A percentile compares a stretch with the other conserved stretches of the same genome.
Evolutionary conservation across 2,797 vertebrate genomes (phyloP).

Genomic region (Nannoperca obscura): DNA sequence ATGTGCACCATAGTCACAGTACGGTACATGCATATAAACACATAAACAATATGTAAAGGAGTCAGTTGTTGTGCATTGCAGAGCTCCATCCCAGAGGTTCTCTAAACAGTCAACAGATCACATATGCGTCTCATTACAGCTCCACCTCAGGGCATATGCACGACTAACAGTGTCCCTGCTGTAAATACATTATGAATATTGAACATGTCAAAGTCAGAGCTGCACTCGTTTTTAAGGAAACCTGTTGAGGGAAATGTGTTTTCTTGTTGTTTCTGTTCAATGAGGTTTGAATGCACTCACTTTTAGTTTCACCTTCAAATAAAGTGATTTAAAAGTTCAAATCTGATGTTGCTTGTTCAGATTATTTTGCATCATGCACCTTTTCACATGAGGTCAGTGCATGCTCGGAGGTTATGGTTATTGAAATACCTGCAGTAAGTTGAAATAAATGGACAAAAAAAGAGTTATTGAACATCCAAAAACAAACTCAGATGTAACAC

Average conservation of each 20-base stretch:
- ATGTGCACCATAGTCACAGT: background rate
- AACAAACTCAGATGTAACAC: background rate
- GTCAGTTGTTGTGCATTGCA: conserved; percentile 21
- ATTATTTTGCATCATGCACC: background rate
- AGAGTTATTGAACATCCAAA: background rate
- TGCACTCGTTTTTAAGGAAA: background rate
- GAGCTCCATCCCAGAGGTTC: conserved; percentile 35
- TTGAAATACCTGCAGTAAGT: background rate
- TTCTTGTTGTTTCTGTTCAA: background rate
- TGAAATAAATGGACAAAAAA: background rate
- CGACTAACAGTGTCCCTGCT: conserved; percentile 35
- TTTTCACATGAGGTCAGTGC: background rate
- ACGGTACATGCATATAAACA: background rate
- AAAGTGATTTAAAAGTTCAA: background rate
- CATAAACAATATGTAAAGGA: conserved; percentile 43
- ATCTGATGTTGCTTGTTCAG: background rate
- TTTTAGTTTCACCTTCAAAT: background rate
- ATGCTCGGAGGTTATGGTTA: background rate
- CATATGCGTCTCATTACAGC: conserved; percentile 62
- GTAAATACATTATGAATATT: conserved; percentile 53
- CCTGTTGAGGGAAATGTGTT: background rate
- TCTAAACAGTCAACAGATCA: conserved; percentile 55
- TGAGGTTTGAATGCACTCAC: background rate
- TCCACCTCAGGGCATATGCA: conserved; percentile 52
- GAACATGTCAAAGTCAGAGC: conserved; percentile 24